These are phyloP conservation scores for Mactra quadrangularis DNA, from an alignment of 1,140 invertebrate genomes.

Conservation along the genomic window DNA sequence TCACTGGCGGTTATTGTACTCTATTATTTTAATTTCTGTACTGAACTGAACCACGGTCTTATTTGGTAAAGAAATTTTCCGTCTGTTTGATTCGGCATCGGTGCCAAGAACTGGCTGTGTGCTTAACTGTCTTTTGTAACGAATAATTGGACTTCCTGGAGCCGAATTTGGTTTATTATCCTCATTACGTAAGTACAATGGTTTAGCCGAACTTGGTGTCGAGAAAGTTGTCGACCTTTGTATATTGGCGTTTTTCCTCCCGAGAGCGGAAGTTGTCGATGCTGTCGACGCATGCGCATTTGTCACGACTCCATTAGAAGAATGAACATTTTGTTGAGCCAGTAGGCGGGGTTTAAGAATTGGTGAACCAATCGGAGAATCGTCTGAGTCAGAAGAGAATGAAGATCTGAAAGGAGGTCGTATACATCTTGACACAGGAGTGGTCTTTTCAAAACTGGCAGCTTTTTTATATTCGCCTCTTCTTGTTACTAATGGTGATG, in stretches of 20 bases:
- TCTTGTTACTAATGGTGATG: not conserved
- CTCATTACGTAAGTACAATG: not conserved
- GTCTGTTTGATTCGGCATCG: not conserved
- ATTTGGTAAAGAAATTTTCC: conserved; percentile 43
- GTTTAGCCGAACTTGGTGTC: not conserved
- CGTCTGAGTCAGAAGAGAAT: conserved; percentile 52
- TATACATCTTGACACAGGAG: not conserved
- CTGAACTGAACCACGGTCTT: conserved; percentile 33
- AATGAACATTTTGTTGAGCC: not conserved
- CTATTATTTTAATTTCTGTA: conserved; percentile 44
- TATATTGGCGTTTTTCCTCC: not conserved
- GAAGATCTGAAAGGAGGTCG: conserved; percentile 36
- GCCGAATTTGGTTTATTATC: not conserved
- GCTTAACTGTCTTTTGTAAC: conserved; percentile 31
- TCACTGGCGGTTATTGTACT: conserved; percentile 4
- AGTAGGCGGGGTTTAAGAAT: not conserved
- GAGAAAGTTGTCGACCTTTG: not conserved
- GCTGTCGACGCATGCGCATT: not conserved
- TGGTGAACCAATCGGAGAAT: conserved; percentile 4
- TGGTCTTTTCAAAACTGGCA: not conserved
- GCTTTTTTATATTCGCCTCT: conserved; percentile 20
- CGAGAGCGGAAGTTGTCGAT: not conserved
- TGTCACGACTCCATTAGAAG: not conserved
- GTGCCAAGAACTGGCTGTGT: not conserved
- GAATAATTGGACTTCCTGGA: conserved; percentile 37